phyloP scores from a whole-genome alignment of 2,888 invertebrate species.

The Piscicola geometra region DNA sequence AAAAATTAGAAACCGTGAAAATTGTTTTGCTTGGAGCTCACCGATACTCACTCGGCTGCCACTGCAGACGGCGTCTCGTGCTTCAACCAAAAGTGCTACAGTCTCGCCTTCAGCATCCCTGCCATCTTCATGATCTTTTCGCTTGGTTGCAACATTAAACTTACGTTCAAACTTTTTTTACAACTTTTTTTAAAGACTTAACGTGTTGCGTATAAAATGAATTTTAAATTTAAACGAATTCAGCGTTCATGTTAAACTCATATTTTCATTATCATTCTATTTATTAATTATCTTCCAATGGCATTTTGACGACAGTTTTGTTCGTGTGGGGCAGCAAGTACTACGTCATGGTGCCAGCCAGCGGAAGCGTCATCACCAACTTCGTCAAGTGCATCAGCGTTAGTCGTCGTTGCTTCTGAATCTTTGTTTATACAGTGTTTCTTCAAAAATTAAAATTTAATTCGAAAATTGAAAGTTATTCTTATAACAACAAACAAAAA shows the following conservation, averaged over 20 bases:
- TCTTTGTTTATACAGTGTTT: no score
- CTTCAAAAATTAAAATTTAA: no score
- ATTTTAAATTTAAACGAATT: no score
- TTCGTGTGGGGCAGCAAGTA: slow-evolving; percentile 73
- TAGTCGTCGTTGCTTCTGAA: slow-evolving; percentile 48
- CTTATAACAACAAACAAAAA: no score
- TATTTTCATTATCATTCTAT: neutral
- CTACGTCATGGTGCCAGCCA: slow-evolving; percentile 73
- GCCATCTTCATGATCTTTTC: slow-evolving; percentile 78
- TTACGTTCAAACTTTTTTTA: no score
- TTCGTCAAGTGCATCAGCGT: slow-evolving; percentile 74
- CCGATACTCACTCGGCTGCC: no score
- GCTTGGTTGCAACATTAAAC: slow-evolving; percentile 60
- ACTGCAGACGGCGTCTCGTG: slow-evolving; percentile 44
- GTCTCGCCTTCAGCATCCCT: slow-evolving; percentile 78
- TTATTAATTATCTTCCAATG: neutral
- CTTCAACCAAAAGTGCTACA: slow-evolving; percentile 52
- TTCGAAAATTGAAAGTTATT: no score
- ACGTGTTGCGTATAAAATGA: no score
- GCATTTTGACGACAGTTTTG: slow-evolving; percentile 65
- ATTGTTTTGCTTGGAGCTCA: no score
- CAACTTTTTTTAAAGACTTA: neutral
- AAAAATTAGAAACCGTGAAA: no score
- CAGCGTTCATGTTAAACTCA: no score
- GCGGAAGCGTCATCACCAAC: slow-evolving; percentile 75